Evolutionary conservation across 1,140 invertebrate species (phyloP).

Genomic region (Physella acuta): DNA sequence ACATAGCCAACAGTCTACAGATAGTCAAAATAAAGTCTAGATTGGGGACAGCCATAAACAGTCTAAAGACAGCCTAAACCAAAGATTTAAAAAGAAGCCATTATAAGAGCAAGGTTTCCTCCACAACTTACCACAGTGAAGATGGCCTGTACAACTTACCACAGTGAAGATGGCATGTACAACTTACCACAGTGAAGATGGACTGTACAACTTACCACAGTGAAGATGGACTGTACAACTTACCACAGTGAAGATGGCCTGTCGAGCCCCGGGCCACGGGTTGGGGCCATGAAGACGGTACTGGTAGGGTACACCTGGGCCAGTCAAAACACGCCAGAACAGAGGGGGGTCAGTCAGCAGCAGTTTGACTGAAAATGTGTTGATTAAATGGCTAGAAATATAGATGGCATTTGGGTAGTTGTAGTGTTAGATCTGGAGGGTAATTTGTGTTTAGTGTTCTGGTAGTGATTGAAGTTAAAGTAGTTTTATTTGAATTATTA

Average conservation of each 20-base stretch:
- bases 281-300: slow-evolving; percentile 60
- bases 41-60: neutral
- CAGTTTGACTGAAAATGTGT: slow-evolving; percentile 37
- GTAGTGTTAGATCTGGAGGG: no score
- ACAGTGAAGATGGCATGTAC: neutral
- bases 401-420: no score
- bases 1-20: no score
- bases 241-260: slow-evolving; percentile 46
- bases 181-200: neutral
- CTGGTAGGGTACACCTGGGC: slow-evolving; percentile 60
- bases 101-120: neutral
- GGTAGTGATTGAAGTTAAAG: no score
- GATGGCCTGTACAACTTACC: neutral
- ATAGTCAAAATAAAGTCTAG: no score
- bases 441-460: no score
- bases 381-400: no score
- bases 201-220: neutral
- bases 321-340: slow-evolving; percentile 48
- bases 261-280: slow-evolving; percentile 56
- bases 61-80: neutral
- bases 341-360: slow-evolving; percentile 53
- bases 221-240: neutral
- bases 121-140: neutral
- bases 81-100: neutral
- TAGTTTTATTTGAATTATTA: no score